Base-by-base conservation (phyloP, 2,797 vertebrate genomes). In the Spinibarbus caldwelli region DNA sequence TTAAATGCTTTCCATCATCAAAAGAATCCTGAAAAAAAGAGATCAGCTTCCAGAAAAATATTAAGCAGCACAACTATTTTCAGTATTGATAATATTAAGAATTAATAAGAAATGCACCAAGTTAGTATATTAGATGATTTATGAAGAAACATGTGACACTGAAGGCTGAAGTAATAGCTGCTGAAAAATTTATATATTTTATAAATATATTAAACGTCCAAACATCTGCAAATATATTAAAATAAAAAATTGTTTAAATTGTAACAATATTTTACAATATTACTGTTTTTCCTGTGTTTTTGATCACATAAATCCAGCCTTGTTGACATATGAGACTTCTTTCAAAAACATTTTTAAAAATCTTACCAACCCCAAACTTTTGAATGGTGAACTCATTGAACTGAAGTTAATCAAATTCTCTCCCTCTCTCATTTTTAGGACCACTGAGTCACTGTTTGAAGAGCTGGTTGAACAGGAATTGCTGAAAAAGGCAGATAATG, bases 391-490 rank as follows among this genome's bases (percentile, higher is more conserved):
- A 4, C 54, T 57, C 21, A 49, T 31, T 45, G 45, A 36, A 38
- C 36, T 82, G 6, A 64, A 62, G n/a, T 71, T 59, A 78, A 31
- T 77, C 10, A 36, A 78, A 80, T 68, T 86, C 0, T 38, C n/a
- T 1, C 91, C 9, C 31, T 11, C 11, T 71, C 15, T 3, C 90
- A 86, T 10, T 70, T 14, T 66, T 36, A 98, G 97, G 92, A 92
- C 92, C 38, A 78, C 95, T 31, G 92, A 95, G 78, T 96, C 96
- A 17, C 91, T 98, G 83, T 97, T 93, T 83, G 93, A 96, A 86
- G 97, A 98, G 92, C 95, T 98, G 86, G 94, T 96, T 86, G 54
- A 94, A 31, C 89, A 93, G n/a, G 96, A 96, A 52, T 88, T 98
- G 67, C 84, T 98, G 41, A 97, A 94, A 89, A 93, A 93, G 81